These are phyloP conservation scores for Lepilemur ruficaudatus DNA, from an alignment of 2,797 vertebrate genomes.

Conservation along the genomic window DNA sequence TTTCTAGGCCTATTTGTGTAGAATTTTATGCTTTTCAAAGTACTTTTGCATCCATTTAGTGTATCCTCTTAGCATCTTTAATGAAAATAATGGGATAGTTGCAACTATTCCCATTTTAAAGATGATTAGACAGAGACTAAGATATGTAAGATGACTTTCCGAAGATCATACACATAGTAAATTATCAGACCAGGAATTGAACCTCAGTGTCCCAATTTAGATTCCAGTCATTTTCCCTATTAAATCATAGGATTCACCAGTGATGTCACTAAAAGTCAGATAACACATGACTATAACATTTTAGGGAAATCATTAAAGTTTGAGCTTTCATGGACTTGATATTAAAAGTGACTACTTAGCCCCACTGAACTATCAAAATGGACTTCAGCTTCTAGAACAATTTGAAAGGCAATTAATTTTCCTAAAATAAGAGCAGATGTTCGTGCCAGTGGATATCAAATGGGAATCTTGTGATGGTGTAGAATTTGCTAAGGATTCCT, in stretches of 20 bases:
- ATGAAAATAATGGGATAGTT: neutral
- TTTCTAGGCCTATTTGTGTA: neutral
- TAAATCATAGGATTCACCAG: neutral
- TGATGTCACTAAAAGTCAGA: neutral
- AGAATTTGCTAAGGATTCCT: constrained; percentile 57
- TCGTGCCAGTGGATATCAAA: constrained; percentile 69
- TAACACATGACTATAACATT: neutral
- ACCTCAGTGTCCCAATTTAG: neutral
- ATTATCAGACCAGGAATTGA: neutral
- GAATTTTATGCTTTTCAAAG: neutral
- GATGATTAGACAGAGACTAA: neutral
- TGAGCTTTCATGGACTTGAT: neutral
- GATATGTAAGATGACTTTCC: neutral
- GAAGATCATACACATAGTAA: neutral
- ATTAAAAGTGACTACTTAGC: constrained; percentile 42
- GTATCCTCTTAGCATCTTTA: neutral
- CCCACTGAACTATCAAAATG: constrained; percentile 49
- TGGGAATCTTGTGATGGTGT: constrained; percentile 44
- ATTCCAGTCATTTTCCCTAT: neutral
- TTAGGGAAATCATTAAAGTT: constrained; percentile 13
- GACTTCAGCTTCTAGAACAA: constrained; percentile 58
- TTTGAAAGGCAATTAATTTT: constrained; percentile 71
- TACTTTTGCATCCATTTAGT: neutral
- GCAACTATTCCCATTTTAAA: neutral
- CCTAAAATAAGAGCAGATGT: constrained; percentile 70